These are phyloP conservation scores for Phymorhynchus buccinoides DNA, from an alignment of 1,140 invertebrate species.

Conservation along the genomic window DNA sequence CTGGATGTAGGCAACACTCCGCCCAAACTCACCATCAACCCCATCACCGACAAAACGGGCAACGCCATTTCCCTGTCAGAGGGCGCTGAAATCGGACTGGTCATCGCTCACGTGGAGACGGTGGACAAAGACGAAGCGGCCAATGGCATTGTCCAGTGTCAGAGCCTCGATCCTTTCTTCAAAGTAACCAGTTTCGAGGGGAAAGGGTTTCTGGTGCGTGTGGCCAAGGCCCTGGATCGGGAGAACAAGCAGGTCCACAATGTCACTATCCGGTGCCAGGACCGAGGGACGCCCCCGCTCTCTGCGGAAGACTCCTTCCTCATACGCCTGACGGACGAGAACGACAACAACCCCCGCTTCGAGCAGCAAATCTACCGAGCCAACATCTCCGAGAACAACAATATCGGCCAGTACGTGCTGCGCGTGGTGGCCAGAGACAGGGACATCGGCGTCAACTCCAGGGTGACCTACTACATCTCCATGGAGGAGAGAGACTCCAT, in stretches of 20 bases:
- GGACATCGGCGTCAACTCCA: conserved; percentile 95
- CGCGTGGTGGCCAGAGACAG: conserved; percentile 94
- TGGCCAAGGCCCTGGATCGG: conserved; percentile 91
- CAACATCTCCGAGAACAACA: conserved; percentile 92
- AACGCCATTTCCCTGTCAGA: conserved; percentile 58
- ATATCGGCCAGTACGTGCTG: conserved; percentile 88
- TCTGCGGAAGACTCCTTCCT: conserved; percentile 88
- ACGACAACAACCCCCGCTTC: conserved; percentile 96
- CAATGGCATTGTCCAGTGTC: conserved; percentile 59
- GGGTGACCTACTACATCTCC: conserved; percentile 89
- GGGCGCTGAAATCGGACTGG: conserved; percentile 49
- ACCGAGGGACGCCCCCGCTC: conserved; percentile 91
- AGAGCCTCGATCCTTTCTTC: conserved; percentile 48
- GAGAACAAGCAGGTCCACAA: conserved; percentile 88
- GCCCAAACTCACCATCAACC: conserved; percentile 83
- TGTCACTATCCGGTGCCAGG: conserved; percentile 92
- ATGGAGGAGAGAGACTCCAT: conserved; percentile 83
- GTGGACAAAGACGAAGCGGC: conserved; percentile 59
- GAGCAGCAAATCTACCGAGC: conserved; percentile 89
- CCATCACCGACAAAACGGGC: conserved; percentile 51
- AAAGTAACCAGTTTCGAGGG: conserved; percentile 49
- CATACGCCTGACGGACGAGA: conserved; percentile 93
- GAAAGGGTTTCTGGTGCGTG: conserved; percentile 75
- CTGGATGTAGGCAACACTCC: conserved; percentile 94
- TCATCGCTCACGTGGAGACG: conserved; percentile 63